Evolutionary conservation across 2,888 invertebrate genomes (phyloP).

Genomic region (Catocala nupta): DNA sequence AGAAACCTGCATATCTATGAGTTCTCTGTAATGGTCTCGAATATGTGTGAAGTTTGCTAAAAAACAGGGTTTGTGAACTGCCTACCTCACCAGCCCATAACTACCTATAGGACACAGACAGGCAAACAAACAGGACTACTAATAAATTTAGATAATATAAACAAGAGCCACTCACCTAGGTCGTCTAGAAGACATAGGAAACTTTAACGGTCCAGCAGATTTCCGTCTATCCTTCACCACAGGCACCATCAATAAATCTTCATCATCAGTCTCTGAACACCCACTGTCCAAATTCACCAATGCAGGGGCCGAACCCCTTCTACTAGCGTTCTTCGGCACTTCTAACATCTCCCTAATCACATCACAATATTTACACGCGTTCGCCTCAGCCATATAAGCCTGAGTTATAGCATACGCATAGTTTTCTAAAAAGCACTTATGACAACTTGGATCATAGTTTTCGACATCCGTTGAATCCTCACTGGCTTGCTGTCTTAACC

Average conservation of each 20-base stretch:
- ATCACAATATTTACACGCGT: slow-evolving; percentile 82
- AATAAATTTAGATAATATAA: neutral
- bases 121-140: no score
- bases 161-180: slow-evolving; percentile 69
- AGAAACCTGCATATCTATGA: no score
- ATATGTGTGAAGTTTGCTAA: no score
- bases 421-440: slow-evolving; percentile 84
- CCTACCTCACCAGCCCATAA: no score
- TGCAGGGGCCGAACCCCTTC: slow-evolving; percentile 88
- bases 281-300: slow-evolving; percentile 80
- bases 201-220: slow-evolving; percentile 84
- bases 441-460: slow-evolving; percentile 77
- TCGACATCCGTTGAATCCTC: slow-evolving; percentile 82
- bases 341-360: slow-evolving; percentile 83
- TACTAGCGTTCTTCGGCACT: slow-evolving; percentile 72
- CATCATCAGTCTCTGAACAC: slow-evolving; percentile 79
- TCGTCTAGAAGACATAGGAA: slow-evolving; percentile 75
- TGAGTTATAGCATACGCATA: slow-evolving; percentile 82
- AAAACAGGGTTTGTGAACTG: no score
- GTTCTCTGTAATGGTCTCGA: no score
- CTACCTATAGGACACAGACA: no score
- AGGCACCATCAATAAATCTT: slow-evolving; percentile 81
- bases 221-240: slow-evolving; percentile 81
- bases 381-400: slow-evolving; percentile 79
- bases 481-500: slow-evolving; percentile 72